Evolutionary conservation across 2,888 invertebrate genomes (phyloP).

Genomic region (Chrysopilus asiliformis): DNA sequence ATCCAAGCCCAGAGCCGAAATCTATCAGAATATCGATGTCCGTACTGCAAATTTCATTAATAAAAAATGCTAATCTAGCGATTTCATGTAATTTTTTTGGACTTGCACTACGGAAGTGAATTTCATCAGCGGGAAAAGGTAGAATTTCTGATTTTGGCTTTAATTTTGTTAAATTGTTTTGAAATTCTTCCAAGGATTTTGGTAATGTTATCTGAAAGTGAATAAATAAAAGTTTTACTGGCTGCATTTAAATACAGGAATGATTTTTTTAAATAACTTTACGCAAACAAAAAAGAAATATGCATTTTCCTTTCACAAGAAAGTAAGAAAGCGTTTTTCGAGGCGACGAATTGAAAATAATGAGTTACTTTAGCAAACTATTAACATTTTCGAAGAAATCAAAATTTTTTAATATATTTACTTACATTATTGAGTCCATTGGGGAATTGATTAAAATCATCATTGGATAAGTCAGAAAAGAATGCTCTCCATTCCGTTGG

Average conservation of each 20-base stretch:
- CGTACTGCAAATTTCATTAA: constrained; percentile 22
- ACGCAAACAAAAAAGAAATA: no score
- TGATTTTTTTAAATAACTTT: no score
- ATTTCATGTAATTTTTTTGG: constrained; percentile 62
- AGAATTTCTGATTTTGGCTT: constrained; percentile 14
- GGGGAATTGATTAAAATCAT: constrained; percentile 39
- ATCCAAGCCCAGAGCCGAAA: constrained; percentile 64
- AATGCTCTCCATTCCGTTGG: constrained; percentile 39
- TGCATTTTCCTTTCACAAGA: no score
- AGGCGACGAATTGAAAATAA: no score
- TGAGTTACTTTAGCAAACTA: constrained; percentile 1
- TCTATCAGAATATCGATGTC: constrained; percentile 48
- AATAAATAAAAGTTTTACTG: no score
- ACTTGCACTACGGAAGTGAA: constrained; percentile 33
- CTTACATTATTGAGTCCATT: constrained; percentile 23
- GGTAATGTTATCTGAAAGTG: constrained; percentile 33
- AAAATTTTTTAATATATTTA: constrained; percentile 1
- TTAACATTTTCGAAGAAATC: neutral
- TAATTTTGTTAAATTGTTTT: constrained; percentile 22
- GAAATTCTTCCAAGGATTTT: constrained; percentile 31
- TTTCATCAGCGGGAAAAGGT: constrained; percentile 6
- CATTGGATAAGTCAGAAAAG: constrained; percentile 32
- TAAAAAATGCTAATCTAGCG: constrained; percentile 41
- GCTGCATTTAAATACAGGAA: no score
- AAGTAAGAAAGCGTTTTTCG: no score